phyloP scores from a whole-genome alignment of 2,113 vertebrate genomes.

The Bagarius yarrelli region DNA sequence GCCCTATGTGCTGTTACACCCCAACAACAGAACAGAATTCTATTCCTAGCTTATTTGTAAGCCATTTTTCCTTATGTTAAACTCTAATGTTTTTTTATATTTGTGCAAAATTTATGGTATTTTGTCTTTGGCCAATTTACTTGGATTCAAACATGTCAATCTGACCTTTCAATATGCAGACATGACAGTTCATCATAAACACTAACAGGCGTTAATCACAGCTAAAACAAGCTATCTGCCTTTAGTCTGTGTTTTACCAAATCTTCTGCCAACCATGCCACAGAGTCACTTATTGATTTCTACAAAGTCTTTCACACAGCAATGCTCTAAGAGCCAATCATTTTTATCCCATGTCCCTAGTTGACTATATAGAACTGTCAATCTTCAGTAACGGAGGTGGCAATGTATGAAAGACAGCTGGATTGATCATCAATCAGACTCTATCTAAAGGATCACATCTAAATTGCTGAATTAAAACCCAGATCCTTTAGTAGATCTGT shows the following conservation, averaged over 20 bases:
- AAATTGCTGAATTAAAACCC: not conserved
- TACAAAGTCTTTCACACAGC: not conserved
- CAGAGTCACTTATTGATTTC: slow-evolving; percentile 15
- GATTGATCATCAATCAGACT: slow-evolving; percentile 45
- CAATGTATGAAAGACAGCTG: slow-evolving; percentile 28
- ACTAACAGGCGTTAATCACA: not conserved
- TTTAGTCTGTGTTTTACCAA: slow-evolving; percentile 5
- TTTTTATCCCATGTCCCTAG: not conserved
- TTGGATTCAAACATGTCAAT: not conserved
- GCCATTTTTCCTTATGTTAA: not conserved
- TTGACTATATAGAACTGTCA: slow-evolving; percentile 36
- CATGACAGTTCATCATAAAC: slow-evolving; percentile 2
- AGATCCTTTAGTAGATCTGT: not conserved
- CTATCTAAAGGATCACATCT: slow-evolving; percentile 35
- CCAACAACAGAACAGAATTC: no score
- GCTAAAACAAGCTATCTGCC: not conserved
- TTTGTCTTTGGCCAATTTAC: not conserved
- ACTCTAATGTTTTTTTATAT: slow-evolving; percentile 1
- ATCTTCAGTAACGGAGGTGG: slow-evolving; percentile 5
- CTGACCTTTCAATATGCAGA: not conserved
- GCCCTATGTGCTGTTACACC: no score
- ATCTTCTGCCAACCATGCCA: not conserved
- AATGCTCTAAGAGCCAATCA: slow-evolving; percentile 5
- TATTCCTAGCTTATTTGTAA: not conserved
- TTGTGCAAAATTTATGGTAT: not conserved